Evolutionary conservation across 2,888 invertebrate species (phyloP).

Genomic region (Drosophila quinaria): DNA sequence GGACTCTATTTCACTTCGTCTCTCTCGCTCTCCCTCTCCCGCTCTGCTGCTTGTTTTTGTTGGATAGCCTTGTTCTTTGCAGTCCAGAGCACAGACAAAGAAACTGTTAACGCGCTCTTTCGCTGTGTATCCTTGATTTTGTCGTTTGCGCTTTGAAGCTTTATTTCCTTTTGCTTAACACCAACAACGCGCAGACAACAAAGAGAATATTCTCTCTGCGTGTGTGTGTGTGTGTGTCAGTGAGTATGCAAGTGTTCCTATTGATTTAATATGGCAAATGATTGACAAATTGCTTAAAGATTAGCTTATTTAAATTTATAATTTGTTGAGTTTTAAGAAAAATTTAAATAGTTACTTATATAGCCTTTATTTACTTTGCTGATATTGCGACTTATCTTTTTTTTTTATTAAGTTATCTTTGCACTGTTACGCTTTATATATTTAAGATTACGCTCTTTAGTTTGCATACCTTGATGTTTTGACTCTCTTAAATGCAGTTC

Average conservation of each 20-base stretch:
- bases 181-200: slow-evolving; percentile 54
- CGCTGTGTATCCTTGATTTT: slow-evolving; percentile 70
- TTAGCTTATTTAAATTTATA: neutral
- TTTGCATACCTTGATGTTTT: neutral
- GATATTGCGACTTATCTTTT: neutral
- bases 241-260: slow-evolving; percentile 13
- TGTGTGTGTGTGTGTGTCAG: slow-evolving; percentile 10
- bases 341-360: neutral
- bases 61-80: slow-evolving; percentile 25
- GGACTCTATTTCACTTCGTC: neutral
- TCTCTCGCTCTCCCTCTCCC: neutral
- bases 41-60: slow-evolving; percentile 15
- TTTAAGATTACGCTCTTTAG: neutral
- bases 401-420: neutral
- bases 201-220: slow-evolving; percentile 40
- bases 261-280: slow-evolving; percentile 42
- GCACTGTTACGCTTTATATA: neutral
- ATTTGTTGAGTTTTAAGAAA: neutral
- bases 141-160: slow-evolving; percentile 41
- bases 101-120: slow-evolving; percentile 54
- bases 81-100: slow-evolving; percentile 50
- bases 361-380: neutral
- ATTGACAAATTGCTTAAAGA: slow-evolving; percentile 36
- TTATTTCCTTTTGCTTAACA: slow-evolving; percentile 59
- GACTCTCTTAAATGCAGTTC: neutral